A percentile compares a stretch with the other conserved stretches of the same genome.
Evolutionary conservation across 23 tunicate genomes (phyloP).

Genomic region (Oikopleura dioica): DNA sequence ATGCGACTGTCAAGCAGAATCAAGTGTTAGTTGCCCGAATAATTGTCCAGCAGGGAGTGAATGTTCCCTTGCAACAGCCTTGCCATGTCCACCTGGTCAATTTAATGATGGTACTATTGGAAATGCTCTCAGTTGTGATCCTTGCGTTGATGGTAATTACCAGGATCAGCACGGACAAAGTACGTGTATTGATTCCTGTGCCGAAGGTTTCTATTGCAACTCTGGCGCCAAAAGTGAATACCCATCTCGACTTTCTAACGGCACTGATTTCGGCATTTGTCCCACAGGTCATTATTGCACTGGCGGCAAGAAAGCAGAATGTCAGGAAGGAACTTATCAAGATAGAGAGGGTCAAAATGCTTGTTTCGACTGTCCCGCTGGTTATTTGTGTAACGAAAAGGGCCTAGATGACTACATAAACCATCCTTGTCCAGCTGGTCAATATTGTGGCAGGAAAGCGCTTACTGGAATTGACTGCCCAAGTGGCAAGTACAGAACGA

Average conservation of each 20-base stretch:
- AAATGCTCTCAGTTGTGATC: background rate
- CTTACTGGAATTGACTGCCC: background rate
- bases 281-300: constrained; percentile 54
- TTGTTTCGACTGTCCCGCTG: constrained; percentile 41
- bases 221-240: constrained; percentile 23
- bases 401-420: constrained; percentile 17
- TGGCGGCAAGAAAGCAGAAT: constrained; percentile 16
- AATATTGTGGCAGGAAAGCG: constrained; percentile 46
- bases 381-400: constrained; percentile 21
- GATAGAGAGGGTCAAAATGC: constrained; percentile 19
- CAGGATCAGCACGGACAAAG: constrained; percentile 14
- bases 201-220: constrained; percentile 52
- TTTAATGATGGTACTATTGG: background rate
- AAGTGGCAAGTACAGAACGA: constrained; percentile 33
- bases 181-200: constrained; percentile 28
- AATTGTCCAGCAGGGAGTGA: background rate
- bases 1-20: constrained; percentile 24
- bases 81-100: background rate
- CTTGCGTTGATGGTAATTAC: constrained; percentile 16
- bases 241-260: constrained; percentile 19
- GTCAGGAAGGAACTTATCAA: constrained; percentile 82
- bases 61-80: background rate
- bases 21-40: background rate
- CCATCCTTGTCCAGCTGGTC: constrained; percentile 60
- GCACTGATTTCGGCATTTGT: constrained; percentile 45